Base-by-base conservation (phyloP, 2,888 invertebrate species). In the Dasypogon diadema region DNA sequence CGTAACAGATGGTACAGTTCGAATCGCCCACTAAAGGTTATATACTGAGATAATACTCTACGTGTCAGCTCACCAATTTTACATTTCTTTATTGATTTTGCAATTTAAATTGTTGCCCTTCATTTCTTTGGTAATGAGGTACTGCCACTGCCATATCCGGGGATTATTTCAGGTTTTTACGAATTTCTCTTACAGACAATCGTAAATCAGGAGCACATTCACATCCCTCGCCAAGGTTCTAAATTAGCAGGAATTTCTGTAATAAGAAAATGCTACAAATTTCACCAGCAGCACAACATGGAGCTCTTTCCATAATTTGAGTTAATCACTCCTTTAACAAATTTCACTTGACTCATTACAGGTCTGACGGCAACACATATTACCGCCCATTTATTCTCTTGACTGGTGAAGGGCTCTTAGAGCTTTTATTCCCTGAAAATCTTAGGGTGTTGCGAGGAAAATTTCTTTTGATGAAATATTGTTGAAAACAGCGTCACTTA, bases 331-430 rank as follows among this genome's bases (percentile, higher is more conserved):
- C 65, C 16, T 42, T 42, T 65, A 21, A 37, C 46, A 46, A 65
- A 65, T 65, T 65, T 65, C 65, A 65, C 48, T 65, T 65, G 65
- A 65, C 65, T 65, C 65, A 65, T 65, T 65, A 42, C 65, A 65
- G 46, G 65, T 65, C 65, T 65, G 65, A 65, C 46, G 46, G 65
- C 46, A 46, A 18, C 65, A 65, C 46, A 65, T 65, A 65, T 65
- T 65, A 60, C 65, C 26, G 24, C n/a, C 48, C 65, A 65, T 65
- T 65, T 46, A 65, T 65, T 46, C 65, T 37, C 37, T 37, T 60
- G 60, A 37, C 60, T 60, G 16, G 37, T 37, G 16, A 21, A 37
- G 37, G n/a, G 18, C 10, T 16, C 37, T 22, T 18, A 16, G 37
- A 37, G 5, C 60, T 18, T n/a, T 60, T 37, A 60, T 60, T 60